These are phyloP conservation scores for Anoplius nigerrimus DNA, from an alignment of 2,888 invertebrate species.

Conservation along the genomic window DNA sequence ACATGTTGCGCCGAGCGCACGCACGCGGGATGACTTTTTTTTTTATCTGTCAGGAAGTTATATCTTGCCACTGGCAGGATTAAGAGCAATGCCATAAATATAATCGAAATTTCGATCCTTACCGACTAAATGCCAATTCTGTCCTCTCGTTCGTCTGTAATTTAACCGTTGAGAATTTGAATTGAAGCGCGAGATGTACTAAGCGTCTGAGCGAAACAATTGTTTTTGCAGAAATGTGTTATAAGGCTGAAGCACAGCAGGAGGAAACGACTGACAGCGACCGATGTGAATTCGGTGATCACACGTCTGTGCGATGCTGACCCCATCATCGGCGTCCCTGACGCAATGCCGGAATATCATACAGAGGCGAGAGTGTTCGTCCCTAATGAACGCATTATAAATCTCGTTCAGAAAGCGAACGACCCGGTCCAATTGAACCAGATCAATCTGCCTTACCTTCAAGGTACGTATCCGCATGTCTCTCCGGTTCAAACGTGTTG, in stretches of 20 bases:
- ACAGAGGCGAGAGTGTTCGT: constrained; percentile 70
- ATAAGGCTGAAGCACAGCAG: constrained; percentile 72
- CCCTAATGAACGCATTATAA: constrained; percentile 66
- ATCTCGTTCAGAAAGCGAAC: constrained; percentile 64
- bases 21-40: background rate
- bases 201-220: no score
- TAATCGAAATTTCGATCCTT: no score
- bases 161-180: no score
- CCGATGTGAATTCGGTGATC: constrained; percentile 70
- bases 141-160: no score
- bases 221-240: constrained; percentile 70
- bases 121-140: no score
- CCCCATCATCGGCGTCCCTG: constrained; percentile 69
- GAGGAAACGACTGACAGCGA: constrained; percentile 64
- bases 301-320: constrained; percentile 70
- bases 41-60: background rate
- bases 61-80: background rate
- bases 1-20: no score
- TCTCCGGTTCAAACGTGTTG: background rate
- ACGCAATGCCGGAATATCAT: constrained; percentile 68
- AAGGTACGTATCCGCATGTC: constrained; percentile 54
- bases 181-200: no score
- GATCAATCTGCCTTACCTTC: constrained; percentile 65
- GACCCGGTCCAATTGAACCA: constrained; percentile 65
- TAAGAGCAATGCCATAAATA: no score